These are phyloP conservation scores for Mormyrus lacerda DNA, from an alignment of 2,113 vertebrate species.

Conservation along the genomic window DNA sequence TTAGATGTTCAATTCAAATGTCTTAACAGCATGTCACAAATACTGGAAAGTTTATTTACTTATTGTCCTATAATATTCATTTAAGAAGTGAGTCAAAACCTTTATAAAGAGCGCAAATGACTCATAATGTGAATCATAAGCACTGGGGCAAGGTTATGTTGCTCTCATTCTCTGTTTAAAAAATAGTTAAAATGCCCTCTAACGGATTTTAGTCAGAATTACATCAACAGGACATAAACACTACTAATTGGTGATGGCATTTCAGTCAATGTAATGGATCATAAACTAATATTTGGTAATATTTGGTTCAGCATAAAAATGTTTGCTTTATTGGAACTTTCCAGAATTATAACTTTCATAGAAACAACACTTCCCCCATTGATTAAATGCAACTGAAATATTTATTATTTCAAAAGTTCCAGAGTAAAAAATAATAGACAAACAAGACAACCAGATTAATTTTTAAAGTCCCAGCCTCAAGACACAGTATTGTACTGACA, in stretches of 20 bases:
- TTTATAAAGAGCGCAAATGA: background rate
- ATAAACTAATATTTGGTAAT: background rate
- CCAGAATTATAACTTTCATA: background rate
- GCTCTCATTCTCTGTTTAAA: background rate
- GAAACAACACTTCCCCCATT: background rate
- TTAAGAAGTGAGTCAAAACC: background rate
- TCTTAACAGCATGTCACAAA: background rate
- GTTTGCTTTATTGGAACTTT: background rate
- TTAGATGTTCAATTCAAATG: background rate
- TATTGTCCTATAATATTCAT: background rate
- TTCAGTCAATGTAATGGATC: background rate
- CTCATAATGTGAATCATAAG: slow-evolving; percentile 5
- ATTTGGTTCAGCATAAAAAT: background rate
- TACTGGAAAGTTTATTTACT: background rate
- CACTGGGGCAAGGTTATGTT: background rate
- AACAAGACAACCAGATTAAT: background rate
- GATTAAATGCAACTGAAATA: background rate
- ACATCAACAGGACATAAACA: background rate
- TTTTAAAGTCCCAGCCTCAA: background rate
- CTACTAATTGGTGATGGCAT: background rate
- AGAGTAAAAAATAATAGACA: background rate
- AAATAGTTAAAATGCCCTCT: background rate
- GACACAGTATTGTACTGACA: background rate
- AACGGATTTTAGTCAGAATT: background rate
- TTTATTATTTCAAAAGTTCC: background rate